Percentiles rank a stretch among this genome's conserved stretches.
Conservation (phyloP, 2,797 vertebrate species). For the Petrocephalus sullivani region DNA sequence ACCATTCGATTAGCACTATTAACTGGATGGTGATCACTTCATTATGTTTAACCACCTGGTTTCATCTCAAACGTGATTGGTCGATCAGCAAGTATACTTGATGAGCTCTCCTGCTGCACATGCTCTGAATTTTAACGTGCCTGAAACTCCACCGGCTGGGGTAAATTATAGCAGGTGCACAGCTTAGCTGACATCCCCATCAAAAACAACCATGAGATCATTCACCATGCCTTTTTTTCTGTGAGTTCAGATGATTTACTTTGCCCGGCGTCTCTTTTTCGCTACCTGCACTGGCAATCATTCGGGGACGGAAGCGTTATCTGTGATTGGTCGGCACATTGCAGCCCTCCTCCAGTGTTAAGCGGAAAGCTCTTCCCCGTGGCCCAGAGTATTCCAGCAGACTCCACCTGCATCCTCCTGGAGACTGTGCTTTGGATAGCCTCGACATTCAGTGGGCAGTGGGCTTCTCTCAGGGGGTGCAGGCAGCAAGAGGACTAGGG, state of each 20-base stretch:
- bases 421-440: not conserved
- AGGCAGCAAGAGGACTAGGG: not conserved
- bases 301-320: not conserved
- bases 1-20: conserved; percentile 4
- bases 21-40: not conserved
- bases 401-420: not conserved
- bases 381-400: not conserved
- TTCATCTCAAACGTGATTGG: not conserved
- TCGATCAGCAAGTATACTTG: not conserved
- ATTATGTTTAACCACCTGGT: conserved; percentile 2
- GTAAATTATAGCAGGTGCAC: not conserved
- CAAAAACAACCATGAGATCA: not conserved
- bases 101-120: not conserved
- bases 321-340: not conserved
- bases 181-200: not conserved
- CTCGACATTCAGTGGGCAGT: not conserved
- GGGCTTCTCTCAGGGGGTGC: not conserved
- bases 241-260: not conserved
- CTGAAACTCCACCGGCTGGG: not conserved
- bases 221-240: not conserved
- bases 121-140: not conserved
- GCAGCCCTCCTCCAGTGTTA: not conserved
- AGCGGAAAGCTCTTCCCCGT: not conserved
- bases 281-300: not conserved
- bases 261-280: not conserved